Base-by-base conservation (phyloP, 2,888 invertebrate species). In the Dichetophora obliterata region DNA sequence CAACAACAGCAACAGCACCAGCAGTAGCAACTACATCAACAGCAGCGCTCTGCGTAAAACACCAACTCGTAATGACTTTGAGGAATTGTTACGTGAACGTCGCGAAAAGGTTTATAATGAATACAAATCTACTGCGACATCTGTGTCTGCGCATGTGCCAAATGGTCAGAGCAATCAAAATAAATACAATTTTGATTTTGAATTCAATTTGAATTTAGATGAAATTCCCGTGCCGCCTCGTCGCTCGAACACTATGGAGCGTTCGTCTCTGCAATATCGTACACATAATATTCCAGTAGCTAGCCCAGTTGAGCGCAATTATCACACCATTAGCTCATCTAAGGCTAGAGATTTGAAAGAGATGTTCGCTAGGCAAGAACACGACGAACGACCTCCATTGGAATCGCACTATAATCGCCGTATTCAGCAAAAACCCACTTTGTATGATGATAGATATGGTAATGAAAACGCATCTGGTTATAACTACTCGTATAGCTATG, bases 81-180 rank as follows among this genome's bases (percentile, higher is more conserved):
- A 89, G 78, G 88, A 89, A 81, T 86, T 88, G 84, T 85, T 89
- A 77, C 87, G 88, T 75, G 88, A 89, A 80, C 86, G 89, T 61
- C 89, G 89, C 79, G 89, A 89, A 82, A 89, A 88, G 83, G 88
- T 89, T 74, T 86, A 80, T 78, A 82, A 80, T 79, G 86, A 88
- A 78, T 86, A 82, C 80, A 82, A 80, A 16, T 76, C 81, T 24
- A 76, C 78, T 57, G 76, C 79, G 59, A 27, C 61, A 65, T 48
- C 68, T 19, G 16, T 34, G 54, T 54, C 54, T n/a, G 80, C 43
- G 77, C 79, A 50, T 59, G 78, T 78, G 22, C 78, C 80, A 24
- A 80, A 77, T 76, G 78, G 79, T 37, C 79, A 81, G 69, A 65
- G 78, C 73, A 24, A 77, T 68, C 66, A 65, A 65, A 66, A 24